Evolutionary conservation across 2,888 invertebrate species (phyloP).

Genomic region (Himalopsyche anomala): DNA sequence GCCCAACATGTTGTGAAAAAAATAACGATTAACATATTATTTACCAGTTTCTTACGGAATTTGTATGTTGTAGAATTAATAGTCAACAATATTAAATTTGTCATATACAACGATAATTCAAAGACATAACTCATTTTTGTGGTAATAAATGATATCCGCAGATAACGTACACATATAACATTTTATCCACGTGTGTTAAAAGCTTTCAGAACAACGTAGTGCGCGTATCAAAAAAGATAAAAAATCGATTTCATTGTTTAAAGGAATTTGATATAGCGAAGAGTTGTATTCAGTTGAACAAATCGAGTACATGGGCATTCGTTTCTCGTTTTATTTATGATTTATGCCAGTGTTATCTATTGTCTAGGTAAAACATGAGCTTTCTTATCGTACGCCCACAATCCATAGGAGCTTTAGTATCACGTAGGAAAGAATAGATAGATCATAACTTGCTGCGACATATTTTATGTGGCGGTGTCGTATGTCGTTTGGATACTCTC

Average conservation of each 20-base stretch:
- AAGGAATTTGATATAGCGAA: slow-evolving; percentile 12
- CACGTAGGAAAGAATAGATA: slow-evolving; percentile 39
- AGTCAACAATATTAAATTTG: too few species aligned
- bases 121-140: too few species aligned
- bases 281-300: slow-evolving; percentile 6
- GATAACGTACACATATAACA: too few species aligned
- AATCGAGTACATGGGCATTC: slow-evolving; percentile 19
- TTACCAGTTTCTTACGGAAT: too few species aligned
- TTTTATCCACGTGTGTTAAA: too few species aligned
- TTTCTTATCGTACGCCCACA: slow-evolving; percentile 49
- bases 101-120: too few species aligned
- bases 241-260: slow-evolving; percentile 18
- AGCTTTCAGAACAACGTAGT: too few species aligned
- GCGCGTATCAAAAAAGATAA: not conserved
- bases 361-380: slow-evolving; percentile 19
- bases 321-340: slow-evolving; percentile 44
- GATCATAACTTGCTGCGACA: slow-evolving; percentile 44
- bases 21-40: too few species aligned
- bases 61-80: too few species aligned
- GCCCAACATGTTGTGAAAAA: too few species aligned
- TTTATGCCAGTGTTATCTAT: slow-evolving; percentile 20
- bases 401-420: slow-evolving; percentile 10
- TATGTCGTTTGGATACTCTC: not conserved
- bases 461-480: slow-evolving; percentile 36
- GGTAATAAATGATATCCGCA: too few species aligned